Conservation (phyloP, 1,140 invertebrate species). For the Ips typographus region DNA sequence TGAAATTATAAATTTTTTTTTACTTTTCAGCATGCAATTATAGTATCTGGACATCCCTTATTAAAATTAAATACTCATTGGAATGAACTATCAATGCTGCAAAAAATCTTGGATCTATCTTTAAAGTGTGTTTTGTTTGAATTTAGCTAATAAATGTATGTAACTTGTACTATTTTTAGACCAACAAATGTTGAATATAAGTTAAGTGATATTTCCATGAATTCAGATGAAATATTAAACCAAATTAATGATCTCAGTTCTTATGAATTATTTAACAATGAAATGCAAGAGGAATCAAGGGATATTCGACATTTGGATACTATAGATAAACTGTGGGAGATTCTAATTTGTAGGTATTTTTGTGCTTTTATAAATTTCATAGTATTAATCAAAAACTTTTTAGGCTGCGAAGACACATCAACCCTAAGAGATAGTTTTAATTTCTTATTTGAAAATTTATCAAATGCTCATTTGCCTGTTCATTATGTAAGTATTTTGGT, state of each 20-base stretch:
- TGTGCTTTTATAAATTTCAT: constrained; percentile 1
- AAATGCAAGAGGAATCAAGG: constrained; percentile 19
- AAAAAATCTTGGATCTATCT: constrained; percentile 25
- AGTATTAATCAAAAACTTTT: constrained; percentile 10
- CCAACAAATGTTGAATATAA: constrained; percentile 11
- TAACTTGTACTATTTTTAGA: background rate
- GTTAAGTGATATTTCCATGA: constrained; percentile 21
- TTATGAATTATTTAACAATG: constrained; percentile 14
- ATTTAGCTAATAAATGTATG: background rate
- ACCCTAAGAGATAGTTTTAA: constrained; percentile 33
- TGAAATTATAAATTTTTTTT: background rate
- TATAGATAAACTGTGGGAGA: constrained; percentile 37
- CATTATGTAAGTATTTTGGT: constrained; percentile 4
- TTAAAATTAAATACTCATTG: constrained; percentile 27
- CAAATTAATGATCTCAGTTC: constrained; percentile 26
- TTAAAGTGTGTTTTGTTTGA: background rate
- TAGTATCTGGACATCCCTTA: constrained; percentile 31
- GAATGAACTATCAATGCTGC: constrained; percentile 27
- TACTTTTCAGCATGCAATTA: constrained; percentile 32
- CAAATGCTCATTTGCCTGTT: background rate
- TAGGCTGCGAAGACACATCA: constrained; percentile 31
- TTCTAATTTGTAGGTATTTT: constrained; percentile 31
- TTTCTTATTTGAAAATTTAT: constrained; percentile 36
- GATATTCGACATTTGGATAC: constrained; percentile 31
- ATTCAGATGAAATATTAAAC: constrained; percentile 25